These are phyloP conservation scores for Ommatoiulus sabulosus DNA, from an alignment of 2,888 invertebrate species.

Conservation along the genomic window DNA sequence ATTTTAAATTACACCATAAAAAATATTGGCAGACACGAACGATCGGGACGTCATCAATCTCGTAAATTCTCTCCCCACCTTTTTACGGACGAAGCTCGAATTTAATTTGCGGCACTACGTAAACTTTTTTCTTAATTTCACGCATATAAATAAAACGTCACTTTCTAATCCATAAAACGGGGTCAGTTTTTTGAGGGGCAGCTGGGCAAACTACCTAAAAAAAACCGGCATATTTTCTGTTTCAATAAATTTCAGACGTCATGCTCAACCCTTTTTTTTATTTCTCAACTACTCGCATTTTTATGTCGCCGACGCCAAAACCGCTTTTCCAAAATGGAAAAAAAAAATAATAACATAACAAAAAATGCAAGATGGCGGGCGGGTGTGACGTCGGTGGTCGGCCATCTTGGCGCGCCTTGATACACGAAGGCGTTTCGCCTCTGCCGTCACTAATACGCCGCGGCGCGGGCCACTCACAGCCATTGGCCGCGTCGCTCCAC, in stretches of 20 bases:
- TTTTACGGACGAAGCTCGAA: too few species aligned
- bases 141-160: background rate
- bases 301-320: background rate
- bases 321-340: background rate
- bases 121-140: too few species aligned
- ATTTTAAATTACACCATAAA: too few species aligned
- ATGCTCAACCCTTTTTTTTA: background rate
- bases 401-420: conserved; percentile 22
- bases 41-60: too few species aligned
- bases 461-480: background rate
- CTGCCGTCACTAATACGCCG: background rate
- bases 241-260: background rate
- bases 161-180: background rate
- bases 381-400: background rate
- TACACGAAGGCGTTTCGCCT: background rate
- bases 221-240: background rate
- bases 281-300: background rate
- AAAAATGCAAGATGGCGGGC: background rate
- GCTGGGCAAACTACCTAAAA: background rate
- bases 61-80: too few species aligned
- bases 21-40: too few species aligned
- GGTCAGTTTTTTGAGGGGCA: background rate
- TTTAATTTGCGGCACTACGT: too few species aligned
- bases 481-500: background rate
- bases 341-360: background rate